Conservation (phyloP, 53 echinoderm and acorn worm species). For the Luidia sarsii region DNA sequence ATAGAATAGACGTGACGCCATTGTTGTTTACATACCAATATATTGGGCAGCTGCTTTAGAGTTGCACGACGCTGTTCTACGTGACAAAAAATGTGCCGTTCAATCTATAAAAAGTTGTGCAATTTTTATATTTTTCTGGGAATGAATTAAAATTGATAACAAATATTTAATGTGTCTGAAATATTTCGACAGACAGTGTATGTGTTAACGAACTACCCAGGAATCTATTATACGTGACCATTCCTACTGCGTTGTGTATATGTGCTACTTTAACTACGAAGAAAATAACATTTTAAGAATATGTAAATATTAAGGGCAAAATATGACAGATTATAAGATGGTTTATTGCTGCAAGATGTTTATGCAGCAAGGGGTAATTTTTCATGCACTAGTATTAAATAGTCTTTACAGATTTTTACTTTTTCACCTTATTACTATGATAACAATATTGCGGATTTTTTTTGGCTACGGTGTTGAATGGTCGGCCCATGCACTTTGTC, state of each 20-base stretch:
- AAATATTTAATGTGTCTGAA: conserved; percentile 28
- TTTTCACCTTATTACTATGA: conserved; percentile 52
- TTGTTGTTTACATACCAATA: conserved; percentile 15
- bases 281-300: conserved; percentile 13
- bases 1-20: conserved; percentile 27
- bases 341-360: conserved; percentile 24
- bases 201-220: conserved; percentile 10
- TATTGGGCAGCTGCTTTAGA: conserved; percentile 22
- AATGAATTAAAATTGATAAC: conserved; percentile 27
- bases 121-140: conserved; percentile 51
- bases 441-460: conserved; percentile 32
- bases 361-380: conserved; percentile 42
- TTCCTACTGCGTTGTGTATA: conserved; percentile 43
- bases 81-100: conserved; percentile 52
- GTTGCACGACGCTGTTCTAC: conserved; percentile 10
- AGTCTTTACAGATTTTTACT: conserved; percentile 60
- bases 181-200: conserved; percentile 13
- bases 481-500: conserved; percentile 11
- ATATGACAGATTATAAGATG: not conserved
- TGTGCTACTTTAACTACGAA: conserved; percentile 14
- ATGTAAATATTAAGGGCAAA: conserved; percentile 41
- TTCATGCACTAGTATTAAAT: conserved; percentile 50
- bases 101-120: conserved; percentile 43
- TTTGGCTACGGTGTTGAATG: conserved; percentile 30
- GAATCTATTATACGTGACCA: conserved; percentile 21